phyloP scores from a whole-genome alignment of 2,888 invertebrate species.

The Ctenicera cuprea region DNA sequence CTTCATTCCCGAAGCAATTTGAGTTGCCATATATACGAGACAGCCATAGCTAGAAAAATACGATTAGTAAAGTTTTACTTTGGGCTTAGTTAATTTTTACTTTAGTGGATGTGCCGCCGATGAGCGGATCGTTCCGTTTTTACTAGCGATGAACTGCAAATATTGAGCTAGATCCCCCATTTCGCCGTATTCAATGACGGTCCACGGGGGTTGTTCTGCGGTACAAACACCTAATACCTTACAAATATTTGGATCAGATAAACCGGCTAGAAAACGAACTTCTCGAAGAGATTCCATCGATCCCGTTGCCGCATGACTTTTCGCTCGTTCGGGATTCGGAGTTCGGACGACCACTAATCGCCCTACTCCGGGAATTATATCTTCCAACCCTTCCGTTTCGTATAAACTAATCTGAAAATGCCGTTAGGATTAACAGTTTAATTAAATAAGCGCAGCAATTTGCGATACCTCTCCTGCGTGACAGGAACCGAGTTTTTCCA shows the following conservation, averaged over 20 bases:
- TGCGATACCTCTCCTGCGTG: conserved; percentile 76
- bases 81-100: conserved; percentile 56
- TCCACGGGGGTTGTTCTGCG: conserved; percentile 79
- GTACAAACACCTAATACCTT: conserved; percentile 78
- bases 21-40: conserved; percentile 83
- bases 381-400: conserved; percentile 74
- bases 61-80: conserved; percentile 41
- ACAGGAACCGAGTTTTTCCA: conserved; percentile 76
- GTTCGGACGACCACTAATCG: conserved; percentile 76
- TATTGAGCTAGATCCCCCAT: conserved; percentile 85
- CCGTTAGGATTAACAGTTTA: conserved; percentile 56
- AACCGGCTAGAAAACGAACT: conserved; percentile 80
- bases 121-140: conserved; percentile 67
- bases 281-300: conserved; percentile 76
- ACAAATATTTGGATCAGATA: conserved; percentile 81
- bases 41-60: conserved; percentile 76
- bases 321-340: conserved; percentile 71
- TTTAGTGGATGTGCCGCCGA: conserved; percentile 67
- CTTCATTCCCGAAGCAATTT: conserved; percentile 87
- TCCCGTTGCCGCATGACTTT: conserved; percentile 67
- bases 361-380: conserved; percentile 72
- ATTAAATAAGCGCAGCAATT: conserved; percentile 55
- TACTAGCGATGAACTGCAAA: conserved; percentile 73
- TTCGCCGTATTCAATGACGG: conserved; percentile 84
- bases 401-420: conserved; percentile 74